These are phyloP conservation scores for Homalodisca vitripennis DNA, from an alignment of 1,140 invertebrate species.

Conservation along the genomic window DNA sequence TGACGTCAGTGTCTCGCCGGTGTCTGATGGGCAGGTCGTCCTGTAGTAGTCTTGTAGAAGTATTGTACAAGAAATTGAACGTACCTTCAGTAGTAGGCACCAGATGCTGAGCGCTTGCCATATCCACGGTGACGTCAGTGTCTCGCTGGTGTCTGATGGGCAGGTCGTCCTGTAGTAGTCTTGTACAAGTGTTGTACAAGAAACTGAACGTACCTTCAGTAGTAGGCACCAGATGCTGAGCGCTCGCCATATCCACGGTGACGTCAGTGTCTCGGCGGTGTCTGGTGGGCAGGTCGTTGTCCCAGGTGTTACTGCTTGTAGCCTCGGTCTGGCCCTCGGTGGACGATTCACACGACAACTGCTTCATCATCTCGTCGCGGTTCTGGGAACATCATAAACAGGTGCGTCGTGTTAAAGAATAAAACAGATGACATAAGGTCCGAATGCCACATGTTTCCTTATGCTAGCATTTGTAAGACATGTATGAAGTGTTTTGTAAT, in stretches of 20 bases:
- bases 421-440: too few relatives aligned
- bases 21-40: conserved; percentile 48
- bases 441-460: too few relatives aligned
- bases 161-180: too few relatives aligned
- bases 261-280: conserved; percentile 48
- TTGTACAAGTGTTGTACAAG: not conserved
- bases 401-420: too few relatives aligned
- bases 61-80: not conserved
- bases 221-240: conserved; percentile 21
- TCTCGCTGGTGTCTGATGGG: conserved; percentile 50
- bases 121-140: conserved; percentile 41
- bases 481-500: too few relatives aligned
- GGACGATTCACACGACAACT: conserved; percentile 48
- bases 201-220: conserved; percentile 18
- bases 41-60: too few relatives aligned
- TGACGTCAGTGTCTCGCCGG: conserved; percentile 47
- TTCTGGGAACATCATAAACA: too few relatives aligned
- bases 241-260: conserved; percentile 34
- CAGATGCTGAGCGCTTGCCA: conserved; percentile 21
- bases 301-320: conserved; percentile 44
- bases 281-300: conserved; percentile 47
- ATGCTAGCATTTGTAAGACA: too few relatives aligned
- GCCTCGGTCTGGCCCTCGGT: conserved; percentile 45
- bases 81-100: not conserved
- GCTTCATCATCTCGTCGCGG: conserved; percentile 49